A percentile compares a stretch with the other conserved stretches of the same genome.
phyloP scores from a whole-genome alignment of 2,888 invertebrate genomes.

The Mylabris sibirica region DNA sequence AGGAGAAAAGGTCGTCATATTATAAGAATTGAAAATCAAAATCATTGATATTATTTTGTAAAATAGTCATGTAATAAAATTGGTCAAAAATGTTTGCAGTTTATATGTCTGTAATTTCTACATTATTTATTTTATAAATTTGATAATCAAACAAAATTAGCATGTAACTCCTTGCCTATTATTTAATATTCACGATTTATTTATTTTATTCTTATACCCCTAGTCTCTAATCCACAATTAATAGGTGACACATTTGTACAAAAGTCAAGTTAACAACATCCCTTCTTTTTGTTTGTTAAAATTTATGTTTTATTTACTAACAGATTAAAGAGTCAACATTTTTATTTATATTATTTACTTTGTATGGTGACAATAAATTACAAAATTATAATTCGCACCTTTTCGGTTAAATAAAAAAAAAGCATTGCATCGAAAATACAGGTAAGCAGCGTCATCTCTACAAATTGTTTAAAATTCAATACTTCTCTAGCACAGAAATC shows the following conservation, averaged over 20 bases:
- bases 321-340: slow-evolving; percentile 10
- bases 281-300: slow-evolving; percentile 2
- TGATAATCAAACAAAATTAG: not conserved
- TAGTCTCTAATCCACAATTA: slow-evolving; percentile 17
- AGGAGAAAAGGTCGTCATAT: too few relatives aligned
- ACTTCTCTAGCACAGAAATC: not conserved
- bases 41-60: too few relatives aligned
- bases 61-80: too few relatives aligned
- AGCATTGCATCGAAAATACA: too few relatives aligned
- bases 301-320: slow-evolving; percentile 21
- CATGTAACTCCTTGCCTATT: not conserved
- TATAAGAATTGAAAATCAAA: too few relatives aligned
- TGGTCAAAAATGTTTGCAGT: too few relatives aligned
- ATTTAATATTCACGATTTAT: not conserved
- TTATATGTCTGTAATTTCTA: not conserved
- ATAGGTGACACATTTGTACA: slow-evolving; percentile 24
- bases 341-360: slow-evolving; percentile 9
- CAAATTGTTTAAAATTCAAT: not conserved
- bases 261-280: slow-evolving; percentile 16
- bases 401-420: not conserved
- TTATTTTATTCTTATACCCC: not conserved
- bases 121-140: not conserved
- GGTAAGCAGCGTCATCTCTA: not conserved
- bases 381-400: not conserved
- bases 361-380: slow-evolving; percentile 1